These are phyloP conservation scores for Corythoichthys haematopterus DNA, from an alignment of 2,113 vertebrate genomes.

Conservation along the genomic window DNA sequence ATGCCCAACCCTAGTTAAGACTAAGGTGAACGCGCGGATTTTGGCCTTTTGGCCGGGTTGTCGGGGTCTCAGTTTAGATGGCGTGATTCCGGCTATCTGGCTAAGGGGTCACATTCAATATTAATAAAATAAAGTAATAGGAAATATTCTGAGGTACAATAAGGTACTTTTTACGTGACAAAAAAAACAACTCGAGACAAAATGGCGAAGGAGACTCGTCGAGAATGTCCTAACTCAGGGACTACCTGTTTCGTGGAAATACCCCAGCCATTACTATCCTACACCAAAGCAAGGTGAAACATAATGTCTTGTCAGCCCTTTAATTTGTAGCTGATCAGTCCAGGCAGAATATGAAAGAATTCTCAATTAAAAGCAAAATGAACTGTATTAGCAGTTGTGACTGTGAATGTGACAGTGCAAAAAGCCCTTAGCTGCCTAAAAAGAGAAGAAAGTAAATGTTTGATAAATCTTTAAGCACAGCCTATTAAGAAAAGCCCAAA, in stretches of 20 bases:
- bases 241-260: background rate
- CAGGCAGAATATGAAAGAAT: conserved; percentile 11
- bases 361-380: conserved; percentile 55
- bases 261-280: background rate
- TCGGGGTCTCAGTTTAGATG: too few species aligned
- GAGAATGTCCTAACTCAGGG: too few species aligned
- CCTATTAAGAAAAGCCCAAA: conserved; percentile 15
- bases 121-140: too few species aligned
- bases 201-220: too few species aligned
- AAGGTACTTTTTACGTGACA: too few species aligned
- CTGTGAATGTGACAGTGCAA: conserved; percentile 48
- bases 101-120: too few species aligned
- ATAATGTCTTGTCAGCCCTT: background rate
- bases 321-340: background rate
- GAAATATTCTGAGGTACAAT: too few species aligned
- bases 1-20: too few species aligned
- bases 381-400: conserved; percentile 41
- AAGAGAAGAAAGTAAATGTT: conserved; percentile 42
- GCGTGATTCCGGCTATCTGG: too few species aligned
- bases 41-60: too few species aligned
- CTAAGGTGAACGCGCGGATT: too few species aligned
- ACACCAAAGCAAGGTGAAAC: background rate
- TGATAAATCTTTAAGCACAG: conserved; percentile 35
- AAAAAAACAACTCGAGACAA: too few species aligned
- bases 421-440: conserved; percentile 21